Conservation (phyloP, 2,797 vertebrate species). For the Paedocypris micromegethes region DNA sequence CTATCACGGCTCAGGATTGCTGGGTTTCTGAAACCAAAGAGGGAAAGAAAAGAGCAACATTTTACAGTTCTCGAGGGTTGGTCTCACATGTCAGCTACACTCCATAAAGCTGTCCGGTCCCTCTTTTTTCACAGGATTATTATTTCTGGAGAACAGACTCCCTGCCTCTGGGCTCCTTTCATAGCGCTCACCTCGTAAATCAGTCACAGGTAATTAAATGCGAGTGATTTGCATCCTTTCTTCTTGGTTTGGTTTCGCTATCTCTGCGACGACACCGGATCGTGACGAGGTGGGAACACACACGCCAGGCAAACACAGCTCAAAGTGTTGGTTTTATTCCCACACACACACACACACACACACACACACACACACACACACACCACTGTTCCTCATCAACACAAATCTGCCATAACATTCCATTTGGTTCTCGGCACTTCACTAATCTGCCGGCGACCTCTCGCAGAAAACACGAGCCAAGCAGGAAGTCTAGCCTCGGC, state of each 20-base stretch:
- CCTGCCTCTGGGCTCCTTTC: conserved; percentile 67
- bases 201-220: conserved; percentile 80
- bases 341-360: neutral
- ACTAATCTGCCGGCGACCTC: conserved; percentile 16
- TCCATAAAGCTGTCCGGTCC: conserved; percentile 73
- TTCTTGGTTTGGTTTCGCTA: conserved; percentile 65
- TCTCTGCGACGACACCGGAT: conserved; percentile 40
- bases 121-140: conserved; percentile 62
- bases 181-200: conserved; percentile 79
- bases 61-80: conserved; percentile 47
- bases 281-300: conserved; percentile 27
- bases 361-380: neutral
- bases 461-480: conserved; percentile 48
- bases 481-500: conserved; percentile 55
- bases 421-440: conserved; percentile 4
- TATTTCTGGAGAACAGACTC: conserved; percentile 71
- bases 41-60: conserved; percentile 39
- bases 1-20: conserved; percentile 13
- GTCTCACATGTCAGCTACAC: conserved; percentile 70
- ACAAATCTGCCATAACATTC: conserved; percentile 8
- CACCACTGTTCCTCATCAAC: neutral
- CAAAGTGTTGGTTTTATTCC: neutral
- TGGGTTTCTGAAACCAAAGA: conserved; percentile 24
- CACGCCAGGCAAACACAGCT: neutral
- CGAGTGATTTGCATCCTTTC: conserved; percentile 75